These are phyloP conservation scores for Neodiprion fabricii DNA, from an alignment of 1,140 invertebrate genomes.

Conservation along the genomic window DNA sequence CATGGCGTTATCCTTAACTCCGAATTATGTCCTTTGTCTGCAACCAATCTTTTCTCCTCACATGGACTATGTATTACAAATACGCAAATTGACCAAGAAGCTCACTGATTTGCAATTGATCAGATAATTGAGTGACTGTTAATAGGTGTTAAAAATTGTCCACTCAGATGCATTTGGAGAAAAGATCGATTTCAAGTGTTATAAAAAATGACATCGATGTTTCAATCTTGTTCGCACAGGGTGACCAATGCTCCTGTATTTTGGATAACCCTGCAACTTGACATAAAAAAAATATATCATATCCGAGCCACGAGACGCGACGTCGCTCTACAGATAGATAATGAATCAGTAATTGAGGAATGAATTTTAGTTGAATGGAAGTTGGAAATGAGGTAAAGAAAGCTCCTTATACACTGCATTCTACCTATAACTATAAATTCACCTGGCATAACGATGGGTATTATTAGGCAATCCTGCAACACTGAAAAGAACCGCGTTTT, in stretches of 20 bases:
- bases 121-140: neutral
- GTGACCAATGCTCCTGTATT: conserved; percentile 39
- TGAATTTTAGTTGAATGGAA: conserved; percentile 14
- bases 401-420: conserved; percentile 30
- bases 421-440: conserved; percentile 30
- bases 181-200: conserved; percentile 46
- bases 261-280: conserved; percentile 66
- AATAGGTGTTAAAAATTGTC: neutral
- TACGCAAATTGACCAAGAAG: neutral
- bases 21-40: neutral
- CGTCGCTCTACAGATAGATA: conserved; percentile 37
- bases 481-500: conserved; percentile 13
- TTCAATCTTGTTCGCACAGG: conserved; percentile 29
- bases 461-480: conserved; percentile 34
- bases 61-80: neutral
- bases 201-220: conserved; percentile 24
- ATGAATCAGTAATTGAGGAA: conserved; percentile 10
- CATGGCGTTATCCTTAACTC: neutral
- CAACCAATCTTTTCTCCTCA: neutral
- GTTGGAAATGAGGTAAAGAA: neutral
- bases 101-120: neutral
- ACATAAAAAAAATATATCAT: conserved; percentile 59
- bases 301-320: conserved; percentile 67
- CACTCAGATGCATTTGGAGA: conserved; percentile 33
- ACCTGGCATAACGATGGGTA: conserved; percentile 22